Evolutionary conservation across 64 coral and sea anemone species (phyloP), one percentile per base, ranked within the genome.

Genomic region (Montipora cactus): DNA sequence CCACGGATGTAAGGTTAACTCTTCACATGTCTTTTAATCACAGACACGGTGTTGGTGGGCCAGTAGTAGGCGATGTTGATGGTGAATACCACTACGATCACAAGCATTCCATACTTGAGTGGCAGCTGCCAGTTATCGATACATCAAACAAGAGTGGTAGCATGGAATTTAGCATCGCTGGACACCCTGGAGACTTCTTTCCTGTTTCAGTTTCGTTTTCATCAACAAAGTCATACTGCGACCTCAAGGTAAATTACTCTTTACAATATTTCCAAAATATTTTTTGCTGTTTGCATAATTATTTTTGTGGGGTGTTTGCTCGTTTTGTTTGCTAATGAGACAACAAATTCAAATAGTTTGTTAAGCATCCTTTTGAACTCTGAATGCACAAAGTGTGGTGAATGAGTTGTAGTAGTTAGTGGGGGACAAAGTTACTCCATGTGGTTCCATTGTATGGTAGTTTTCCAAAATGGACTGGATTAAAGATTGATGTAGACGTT

Each of bases 61-160:
- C 97, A 86, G 97, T 99, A 45, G 97, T 99, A 4, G 92, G 97
- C 20, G 97, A 99, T 49, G 91, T 99, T 21, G 97, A 99, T 52
- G 97, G 97, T 10, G 97, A 99, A 49, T 99, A 99, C 71, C 97
- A 99, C 76, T 96, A 99, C 49, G 91, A 99, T 87, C 97, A 99
- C 87, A 99, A 99, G 87, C 93, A 92, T 37, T 93, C 93, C 49
- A n/a, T 91, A 19, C 89, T 98, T 59, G 97, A 96, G 44, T 98
- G 97, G 97, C 97, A 98, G 66, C 53, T 98, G 80, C 97, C 97
- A 78, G 94, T 98, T 49, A 92, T 98, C 45, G 97, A 98, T 83
- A 79, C 78, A 71, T 95, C 87, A 61, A 98, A 98, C 79, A 98
- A 98, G 23, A 84, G 79, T 53, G 97, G 97, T 19, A 95, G 93